Evolutionary conservation across 2,888 invertebrate genomes (phyloP).

Genomic region (Dione vanillae): DNA sequence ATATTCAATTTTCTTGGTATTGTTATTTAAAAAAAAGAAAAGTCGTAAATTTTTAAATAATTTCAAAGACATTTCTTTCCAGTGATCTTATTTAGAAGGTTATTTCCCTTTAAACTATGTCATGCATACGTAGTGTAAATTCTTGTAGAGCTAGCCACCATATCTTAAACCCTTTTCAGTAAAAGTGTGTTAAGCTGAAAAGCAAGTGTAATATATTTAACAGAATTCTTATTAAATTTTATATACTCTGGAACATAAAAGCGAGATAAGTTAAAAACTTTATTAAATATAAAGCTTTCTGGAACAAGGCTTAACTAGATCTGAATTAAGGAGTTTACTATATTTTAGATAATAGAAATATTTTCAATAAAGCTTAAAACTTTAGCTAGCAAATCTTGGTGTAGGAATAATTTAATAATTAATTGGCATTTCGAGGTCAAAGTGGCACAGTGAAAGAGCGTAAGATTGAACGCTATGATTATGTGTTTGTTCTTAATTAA

Average conservation of each 20-base stretch:
- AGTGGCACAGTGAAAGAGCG: too few species aligned
- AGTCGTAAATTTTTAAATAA: too few species aligned
- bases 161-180: slow-evolving; percentile 7
- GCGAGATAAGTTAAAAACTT: neutral
- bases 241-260: neutral
- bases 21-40: too few species aligned
- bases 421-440: too few species aligned
- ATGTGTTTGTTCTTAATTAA: too few species aligned
- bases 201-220: slow-evolving; percentile 1
- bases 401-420: too few species aligned
- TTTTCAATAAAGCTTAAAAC: neutral
- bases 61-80: neutral
- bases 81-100: neutral
- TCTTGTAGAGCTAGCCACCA: slow-evolving; percentile 12
- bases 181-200: neutral
- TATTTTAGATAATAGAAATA: too few species aligned
- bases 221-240: neutral
- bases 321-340: neutral
- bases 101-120: slow-evolving; percentile 5
- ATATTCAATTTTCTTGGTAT: too few species aligned
- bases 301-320: neutral
- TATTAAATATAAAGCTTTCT: neutral
- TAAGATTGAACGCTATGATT: too few species aligned
- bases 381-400: too few species aligned
- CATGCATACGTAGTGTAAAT: slow-evolving; percentile 12